Base-by-base conservation (phyloP, 2,888 invertebrate species). In the Cantharis lateralis region DNA sequence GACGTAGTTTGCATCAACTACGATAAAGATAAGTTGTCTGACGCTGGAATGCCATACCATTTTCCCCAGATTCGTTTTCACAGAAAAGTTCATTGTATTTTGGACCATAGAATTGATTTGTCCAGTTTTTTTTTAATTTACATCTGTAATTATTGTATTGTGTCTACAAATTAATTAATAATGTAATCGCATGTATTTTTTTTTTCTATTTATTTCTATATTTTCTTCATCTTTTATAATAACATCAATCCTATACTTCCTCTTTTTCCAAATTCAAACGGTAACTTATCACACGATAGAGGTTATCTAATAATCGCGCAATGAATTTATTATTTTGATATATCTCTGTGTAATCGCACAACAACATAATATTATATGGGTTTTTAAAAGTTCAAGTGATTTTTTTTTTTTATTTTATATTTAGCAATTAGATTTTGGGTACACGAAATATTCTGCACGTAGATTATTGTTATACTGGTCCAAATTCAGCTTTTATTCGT, bases 1-100 rank as follows among this genome's bases (percentile, higher is more conserved):
- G 71, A 71, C 71, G 71, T 63, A 28, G 15, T 70, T 70, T 71
- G 64, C 64, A 71, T 71, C 71, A 63, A 32, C 71, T 71, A 18
- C 15, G 13, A 64, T 64, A 64, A 71, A 18, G 64, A 71, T 28
- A 61, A 64, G 13, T 15, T 32, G 10, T 64, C 10, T 28, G 16
- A 18, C 16, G 71, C 48, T 48, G 32, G 15, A 1, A 64, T 16
- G n/a, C 11, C 66, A 66, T 18, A 66, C 13, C 13, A n/a, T 62
- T 15, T 70, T 66, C 10, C 5, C 10, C 9, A 18, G 24, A 20
- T 66, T 66, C 18, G 18, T 66, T 18, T n/a, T 66, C 3, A 48
- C n/a, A 7, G 7, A 48, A 48, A 48, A 48, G 48, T 48, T 48
- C 48, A 48, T 48, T 48, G 48, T n/a, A 48, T 48, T 48, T n/a